Conservation (phyloP, 1,140 invertebrate genomes). For the Drosophila bocqueti region DNA sequence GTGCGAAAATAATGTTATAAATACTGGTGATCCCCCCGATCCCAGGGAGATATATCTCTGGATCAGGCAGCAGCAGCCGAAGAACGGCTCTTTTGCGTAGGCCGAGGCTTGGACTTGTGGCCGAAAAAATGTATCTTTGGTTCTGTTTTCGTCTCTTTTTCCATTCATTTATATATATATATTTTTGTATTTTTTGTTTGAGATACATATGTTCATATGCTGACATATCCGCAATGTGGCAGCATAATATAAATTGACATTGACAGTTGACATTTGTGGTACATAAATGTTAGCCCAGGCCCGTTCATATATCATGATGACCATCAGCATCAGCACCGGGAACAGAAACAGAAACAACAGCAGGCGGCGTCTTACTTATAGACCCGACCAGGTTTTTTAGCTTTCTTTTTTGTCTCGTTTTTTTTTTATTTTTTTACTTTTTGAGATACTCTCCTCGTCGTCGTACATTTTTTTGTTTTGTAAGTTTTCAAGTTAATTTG, state of each 20-base stretch:
- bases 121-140: slow-evolving; percentile 41
- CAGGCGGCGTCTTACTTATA: slow-evolving; percentile 77
- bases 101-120: slow-evolving; percentile 63
- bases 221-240: slow-evolving; percentile 82
- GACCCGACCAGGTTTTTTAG: slow-evolving; percentile 65
- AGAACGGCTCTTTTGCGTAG: slow-evolving; percentile 62
- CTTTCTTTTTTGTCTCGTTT: slow-evolving; percentile 67
- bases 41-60: slow-evolving; percentile 19
- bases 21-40: slow-evolving; percentile 64
- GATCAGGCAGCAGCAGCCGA: slow-evolving; percentile 4
- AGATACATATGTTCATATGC: slow-evolving; percentile 78
- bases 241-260: slow-evolving; percentile 82
- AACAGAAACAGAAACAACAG: slow-evolving; percentile 59
- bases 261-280: slow-evolving; percentile 82
- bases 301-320: slow-evolving; percentile 75
- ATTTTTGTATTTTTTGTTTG: slow-evolving; percentile 50
- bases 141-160: slow-evolving; percentile 39
- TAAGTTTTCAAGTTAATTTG: slow-evolving; percentile 77
- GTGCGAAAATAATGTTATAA: slow-evolving; percentile 82
- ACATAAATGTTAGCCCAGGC: slow-evolving; percentile 80
- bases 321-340: slow-evolving; percentile 35
- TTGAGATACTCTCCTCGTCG: slow-evolving; percentile 23
- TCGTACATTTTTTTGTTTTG: slow-evolving; percentile 51
- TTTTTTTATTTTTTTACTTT: slow-evolving; percentile 31
- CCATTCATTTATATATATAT: background rate